These are phyloP conservation scores for Heteractis magnifica DNA, from an alignment of 92 coral and sea anemone genomes.

Conservation along the genomic window DNA sequence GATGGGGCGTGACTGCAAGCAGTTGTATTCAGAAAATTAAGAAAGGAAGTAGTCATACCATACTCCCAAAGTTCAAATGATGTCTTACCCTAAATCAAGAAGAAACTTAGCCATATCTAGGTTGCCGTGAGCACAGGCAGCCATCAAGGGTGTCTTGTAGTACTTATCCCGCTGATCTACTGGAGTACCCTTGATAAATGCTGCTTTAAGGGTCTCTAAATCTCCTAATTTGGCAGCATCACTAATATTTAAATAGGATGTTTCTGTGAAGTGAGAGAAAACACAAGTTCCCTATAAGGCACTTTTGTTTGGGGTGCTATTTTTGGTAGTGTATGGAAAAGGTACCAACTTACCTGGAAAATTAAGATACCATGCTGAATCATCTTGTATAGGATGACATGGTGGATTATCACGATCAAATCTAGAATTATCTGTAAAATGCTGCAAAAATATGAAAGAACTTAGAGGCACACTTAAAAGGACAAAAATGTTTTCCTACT, in stretches of 20 bases:
- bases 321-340: not conserved
- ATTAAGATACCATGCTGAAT: constrained; percentile 94
- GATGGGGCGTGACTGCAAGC: too few relatives aligned
- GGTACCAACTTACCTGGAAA: constrained; percentile 73
- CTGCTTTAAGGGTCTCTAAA: constrained; percentile 78
- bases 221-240: constrained; percentile 94
- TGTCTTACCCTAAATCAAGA: constrained; percentile 81
- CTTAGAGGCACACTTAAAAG: too few relatives aligned
- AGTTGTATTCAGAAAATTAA: too few relatives aligned
- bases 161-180: constrained; percentile 93
- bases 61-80: not conserved
- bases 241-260: constrained; percentile 78
- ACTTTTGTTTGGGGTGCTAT: not conserved
- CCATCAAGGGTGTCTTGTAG: constrained; percentile 97
- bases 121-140: constrained; percentile 92
- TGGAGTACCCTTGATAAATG: constrained; percentile 75
- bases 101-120: constrained; percentile 68
- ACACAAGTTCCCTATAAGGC: not conserved
- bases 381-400: constrained; percentile 93
- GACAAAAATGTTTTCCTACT: too few relatives aligned
- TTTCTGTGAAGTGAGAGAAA: constrained; percentile 40
- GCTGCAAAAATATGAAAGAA: constrained; percentile 41
- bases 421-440: constrained; percentile 91
- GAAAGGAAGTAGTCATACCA: not conserved
- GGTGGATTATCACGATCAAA: constrained; percentile 95